These are phyloP conservation scores for Blastomussa wellsi DNA, from an alignment of 92 coral and sea anemone species.

Conservation along the genomic window DNA sequence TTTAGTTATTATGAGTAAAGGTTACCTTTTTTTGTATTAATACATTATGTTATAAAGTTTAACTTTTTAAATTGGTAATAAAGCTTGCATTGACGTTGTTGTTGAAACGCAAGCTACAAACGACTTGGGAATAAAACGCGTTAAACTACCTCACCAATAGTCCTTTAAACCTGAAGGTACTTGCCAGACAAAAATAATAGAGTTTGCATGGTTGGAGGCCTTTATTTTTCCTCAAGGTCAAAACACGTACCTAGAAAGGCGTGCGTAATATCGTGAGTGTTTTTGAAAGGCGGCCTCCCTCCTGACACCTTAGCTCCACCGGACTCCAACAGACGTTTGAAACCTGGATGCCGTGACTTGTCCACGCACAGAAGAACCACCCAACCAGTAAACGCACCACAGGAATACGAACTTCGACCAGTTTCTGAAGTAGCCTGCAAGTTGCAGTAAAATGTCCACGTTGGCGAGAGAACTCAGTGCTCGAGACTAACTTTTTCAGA, in stretches of 20 bases:
- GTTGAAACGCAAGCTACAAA: no score
- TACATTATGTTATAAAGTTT: no score
- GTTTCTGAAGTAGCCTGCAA: slow-evolving; percentile 18
- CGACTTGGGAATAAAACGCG: neutral
- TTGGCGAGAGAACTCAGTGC: neutral
- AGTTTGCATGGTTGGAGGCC: neutral
- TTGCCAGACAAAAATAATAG: no score
- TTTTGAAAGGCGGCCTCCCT: slow-evolving; percentile 76
- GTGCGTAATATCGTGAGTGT: slow-evolving; percentile 71
- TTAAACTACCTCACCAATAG: neutral
- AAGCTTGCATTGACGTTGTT: no score
- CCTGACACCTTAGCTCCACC: slow-evolving; percentile 94
- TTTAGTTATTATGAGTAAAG: no score
- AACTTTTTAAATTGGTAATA: no score
- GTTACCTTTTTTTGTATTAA: no score
- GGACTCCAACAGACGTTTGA: slow-evolving; percentile 83
- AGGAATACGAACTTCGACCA: slow-evolving; percentile 10
- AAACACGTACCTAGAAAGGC: slow-evolving; percentile 84
- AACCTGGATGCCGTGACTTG: slow-evolving; percentile 78
- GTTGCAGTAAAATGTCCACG: neutral
- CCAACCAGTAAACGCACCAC: slow-evolving; percentile 95
- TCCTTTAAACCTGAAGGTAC: no score
- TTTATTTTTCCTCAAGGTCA: neutral
- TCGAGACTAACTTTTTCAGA: no score
- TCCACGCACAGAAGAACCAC: slow-evolving; percentile 86